These are phyloP conservation scores for Tarsius wallacei DNA, from an alignment of 2,797 vertebrate genomes.

Conservation along the genomic window DNA sequence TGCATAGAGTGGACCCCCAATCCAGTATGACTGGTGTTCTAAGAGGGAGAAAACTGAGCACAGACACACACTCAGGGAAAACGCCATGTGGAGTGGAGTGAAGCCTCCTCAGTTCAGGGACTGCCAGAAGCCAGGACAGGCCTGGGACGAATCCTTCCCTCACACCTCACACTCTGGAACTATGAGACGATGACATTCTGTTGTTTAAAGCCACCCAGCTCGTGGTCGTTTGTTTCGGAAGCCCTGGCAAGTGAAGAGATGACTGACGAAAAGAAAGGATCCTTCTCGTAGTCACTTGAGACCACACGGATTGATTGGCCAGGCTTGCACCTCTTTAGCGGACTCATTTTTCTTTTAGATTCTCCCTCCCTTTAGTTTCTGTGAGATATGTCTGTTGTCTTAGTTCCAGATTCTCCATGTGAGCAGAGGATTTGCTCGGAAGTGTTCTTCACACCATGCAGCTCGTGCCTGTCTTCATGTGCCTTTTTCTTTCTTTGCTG, in stretches of 20 bases:
- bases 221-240: neutral
- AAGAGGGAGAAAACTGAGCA: neutral
- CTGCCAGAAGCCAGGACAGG: neutral
- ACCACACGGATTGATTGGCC: too few species aligned
- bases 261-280: neutral
- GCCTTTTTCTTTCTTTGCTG: neutral
- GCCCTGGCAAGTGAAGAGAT: neutral
- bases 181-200: fast-evolving
- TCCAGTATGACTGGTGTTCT: neutral
- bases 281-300: neutral
- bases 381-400: neutral
- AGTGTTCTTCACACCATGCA: neutral
- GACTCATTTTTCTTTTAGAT: neutral
- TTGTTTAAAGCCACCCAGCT: neutral
- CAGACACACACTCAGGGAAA: neutral
- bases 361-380: neutral
- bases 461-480: neutral
- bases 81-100: fast-evolving
- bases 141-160: neutral
- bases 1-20: neutral
- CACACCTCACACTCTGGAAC: neutral
- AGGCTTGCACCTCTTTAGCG: neutral
- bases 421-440: neutral
- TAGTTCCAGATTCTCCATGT: neutral
- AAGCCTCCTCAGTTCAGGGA: neutral